These are phyloP conservation scores for Pangasianodon gigas DNA, from an alignment of 2,113 vertebrate genomes.

Conservation along the genomic window DNA sequence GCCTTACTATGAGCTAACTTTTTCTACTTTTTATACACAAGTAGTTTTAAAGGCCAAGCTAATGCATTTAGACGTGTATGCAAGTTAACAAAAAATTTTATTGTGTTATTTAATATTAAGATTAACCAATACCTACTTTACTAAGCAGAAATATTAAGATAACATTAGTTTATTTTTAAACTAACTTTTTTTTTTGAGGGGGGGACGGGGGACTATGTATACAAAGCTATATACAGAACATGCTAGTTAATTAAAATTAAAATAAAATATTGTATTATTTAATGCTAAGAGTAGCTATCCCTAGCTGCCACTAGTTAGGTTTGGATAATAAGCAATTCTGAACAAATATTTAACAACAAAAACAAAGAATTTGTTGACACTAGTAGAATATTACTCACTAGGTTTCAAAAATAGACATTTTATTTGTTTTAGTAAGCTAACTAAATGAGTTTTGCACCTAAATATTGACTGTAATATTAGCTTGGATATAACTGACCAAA, in stretches of 20 bases:
- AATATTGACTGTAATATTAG: background rate
- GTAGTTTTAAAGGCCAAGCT: background rate
- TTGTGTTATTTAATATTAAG: background rate
- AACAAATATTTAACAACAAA: background rate
- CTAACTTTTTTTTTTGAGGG: no score
- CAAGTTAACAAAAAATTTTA: background rate
- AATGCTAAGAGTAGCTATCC: background rate
- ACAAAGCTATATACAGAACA: background rate
- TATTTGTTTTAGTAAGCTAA: background rate
- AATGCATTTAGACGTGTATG: background rate
- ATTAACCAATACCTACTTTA: background rate
- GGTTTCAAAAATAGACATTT: background rate
- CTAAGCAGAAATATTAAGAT: background rate
- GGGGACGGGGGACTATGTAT: no score
- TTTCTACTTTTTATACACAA: background rate
- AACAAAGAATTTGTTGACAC: no score
- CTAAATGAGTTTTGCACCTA: background rate
- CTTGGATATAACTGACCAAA: background rate
- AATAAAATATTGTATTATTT: background rate
- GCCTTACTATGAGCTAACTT: background rate
- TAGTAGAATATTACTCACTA: background rate
- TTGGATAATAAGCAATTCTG: background rate
- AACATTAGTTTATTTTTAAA: background rate
- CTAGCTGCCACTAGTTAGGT: background rate
- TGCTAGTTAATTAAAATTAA: background rate